These are phyloP conservation scores for Botrylloides violaceus DNA, from an alignment of 23 tunicate genomes.

Conservation along the genomic window DNA sequence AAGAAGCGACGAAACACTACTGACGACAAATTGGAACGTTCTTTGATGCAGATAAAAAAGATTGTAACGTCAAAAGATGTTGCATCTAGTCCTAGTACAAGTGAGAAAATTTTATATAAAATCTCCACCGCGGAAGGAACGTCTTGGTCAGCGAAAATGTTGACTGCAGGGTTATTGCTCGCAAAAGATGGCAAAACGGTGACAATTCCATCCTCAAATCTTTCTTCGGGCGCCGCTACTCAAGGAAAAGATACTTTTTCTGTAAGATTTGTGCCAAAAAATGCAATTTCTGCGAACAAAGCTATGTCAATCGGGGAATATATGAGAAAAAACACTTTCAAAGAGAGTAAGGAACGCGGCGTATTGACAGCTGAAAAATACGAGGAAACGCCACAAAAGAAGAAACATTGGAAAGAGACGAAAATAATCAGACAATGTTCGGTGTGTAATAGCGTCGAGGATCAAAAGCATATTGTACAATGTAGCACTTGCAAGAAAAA, in stretches of 20 bases:
- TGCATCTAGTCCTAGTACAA: too few relatives aligned
- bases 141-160: neutral
- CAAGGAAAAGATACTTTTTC: too few relatives aligned
- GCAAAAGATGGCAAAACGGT: neutral
- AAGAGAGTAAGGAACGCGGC: neutral
- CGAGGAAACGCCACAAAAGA: neutral
- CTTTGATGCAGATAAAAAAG: too few relatives aligned
- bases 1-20: too few relatives aligned
- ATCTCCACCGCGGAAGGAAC: too few relatives aligned
- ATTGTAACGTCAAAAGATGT: too few relatives aligned
- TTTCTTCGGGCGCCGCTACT: too few relatives aligned
- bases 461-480: conserved; percentile 26
- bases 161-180: neutral
- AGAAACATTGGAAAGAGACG: neutral
- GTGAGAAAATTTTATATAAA: too few relatives aligned
- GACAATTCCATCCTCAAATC: too few relatives aligned
- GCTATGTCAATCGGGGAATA: neutral
- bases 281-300: neutral
- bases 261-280: too few relatives aligned
- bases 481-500: conserved; percentile 45
- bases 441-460: conserved; percentile 19
- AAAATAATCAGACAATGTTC: neutral
- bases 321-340: neutral
- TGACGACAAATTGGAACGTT: too few relatives aligned
- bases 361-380: neutral